Base-by-base conservation (phyloP, 1,140 invertebrate genomes). In the Drosophila santomea region DNA sequence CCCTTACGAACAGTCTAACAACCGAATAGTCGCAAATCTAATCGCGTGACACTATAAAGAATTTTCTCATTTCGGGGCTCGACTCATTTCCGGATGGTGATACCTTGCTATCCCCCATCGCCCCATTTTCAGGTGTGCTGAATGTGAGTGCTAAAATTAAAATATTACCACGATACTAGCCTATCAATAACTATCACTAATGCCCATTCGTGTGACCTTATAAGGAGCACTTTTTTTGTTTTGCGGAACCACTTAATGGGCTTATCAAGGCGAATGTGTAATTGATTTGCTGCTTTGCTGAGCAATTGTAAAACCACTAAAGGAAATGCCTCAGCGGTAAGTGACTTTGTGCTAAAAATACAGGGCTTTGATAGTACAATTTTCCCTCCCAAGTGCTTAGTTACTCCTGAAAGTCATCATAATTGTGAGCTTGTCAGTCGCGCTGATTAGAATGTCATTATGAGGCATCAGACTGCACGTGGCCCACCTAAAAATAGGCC, bases 81-180 rank as follows among this genome's bases (percentile, higher is more conserved):
- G 81, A 81, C 82, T 81, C 67, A 86, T 86, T 86, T 86, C 74
- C 81, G 74, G 44, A 66, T 79, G 43, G 52, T 25, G 68, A 43
- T 43, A 58, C 11, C 14, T 39, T 5, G 11, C 4, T 32, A 32
- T 7, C 10, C n/a, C n/a, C 38, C n/a, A 14, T 41, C 41, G 28
- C 7, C 4, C 20, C 28, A 58, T 41, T 32, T 28, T 28, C 5
- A n/a, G 20, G 12, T 6, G 62, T 44, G n/a, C 28, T 64, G 57
- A 62, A 61, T 47, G 41, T 47, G 56, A 64, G 23, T 12, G 56
- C 56, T 64, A 45, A 61, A 61, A 47, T 61, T 61, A 47, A 45
- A 38, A 43, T 45, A 47, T 36, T 52, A 36, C 50, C 17, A 52
- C 15, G 15, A 38, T 61, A 61, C 56, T 45, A 61, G 12, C 10